These are phyloP conservation scores for Melanotaenia pygmaea DNA, from an alignment of 2,797 vertebrate genomes.

Conservation along the genomic window DNA sequence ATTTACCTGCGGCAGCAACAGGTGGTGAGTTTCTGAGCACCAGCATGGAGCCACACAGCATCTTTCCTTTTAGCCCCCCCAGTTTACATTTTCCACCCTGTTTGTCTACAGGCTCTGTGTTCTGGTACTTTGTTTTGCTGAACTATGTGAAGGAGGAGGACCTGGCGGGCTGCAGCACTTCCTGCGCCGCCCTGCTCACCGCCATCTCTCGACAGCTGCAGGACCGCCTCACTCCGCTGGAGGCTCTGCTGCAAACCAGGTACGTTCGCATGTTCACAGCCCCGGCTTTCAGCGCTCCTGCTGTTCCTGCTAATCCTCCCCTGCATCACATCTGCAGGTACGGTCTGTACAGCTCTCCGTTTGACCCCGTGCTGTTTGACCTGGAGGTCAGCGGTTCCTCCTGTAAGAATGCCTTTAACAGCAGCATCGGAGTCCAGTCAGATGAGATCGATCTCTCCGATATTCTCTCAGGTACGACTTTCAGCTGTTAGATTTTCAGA, in stretches of 20 bases:
- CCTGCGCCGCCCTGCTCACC: constrained; percentile 94
- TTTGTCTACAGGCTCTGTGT: constrained; percentile 89
- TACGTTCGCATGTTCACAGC: constrained; percentile 43
- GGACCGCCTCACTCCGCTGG: constrained; percentile 95
- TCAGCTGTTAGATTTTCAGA: neutral
- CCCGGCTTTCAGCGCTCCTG: neutral
- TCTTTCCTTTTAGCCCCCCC: neutral
- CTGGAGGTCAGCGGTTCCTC: constrained; percentile 98
- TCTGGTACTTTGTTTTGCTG: constrained; percentile 98
- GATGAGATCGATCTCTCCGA: constrained; percentile 99
- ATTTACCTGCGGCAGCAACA: constrained; percentile 95
- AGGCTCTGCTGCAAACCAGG: constrained; percentile 97
- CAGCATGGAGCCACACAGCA: neutral
- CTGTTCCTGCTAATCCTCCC: neutral
- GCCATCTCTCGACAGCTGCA: constrained; percentile 94
- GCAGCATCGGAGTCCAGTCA: constrained; percentile 94
- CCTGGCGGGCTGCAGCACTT: constrained; percentile 93
- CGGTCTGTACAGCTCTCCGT: constrained; percentile 97
- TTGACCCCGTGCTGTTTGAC: constrained; percentile 98
- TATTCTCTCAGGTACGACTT: constrained; percentile 91
- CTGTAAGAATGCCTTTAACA: constrained; percentile 96
- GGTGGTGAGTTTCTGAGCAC: constrained; percentile 85
- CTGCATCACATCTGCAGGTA: constrained; percentile 82
- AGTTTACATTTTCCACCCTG: neutral
- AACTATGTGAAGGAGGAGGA: constrained; percentile 99